Conservation (phyloP, 2,113 vertebrate species). For the Oostethus manadensis region DNA sequence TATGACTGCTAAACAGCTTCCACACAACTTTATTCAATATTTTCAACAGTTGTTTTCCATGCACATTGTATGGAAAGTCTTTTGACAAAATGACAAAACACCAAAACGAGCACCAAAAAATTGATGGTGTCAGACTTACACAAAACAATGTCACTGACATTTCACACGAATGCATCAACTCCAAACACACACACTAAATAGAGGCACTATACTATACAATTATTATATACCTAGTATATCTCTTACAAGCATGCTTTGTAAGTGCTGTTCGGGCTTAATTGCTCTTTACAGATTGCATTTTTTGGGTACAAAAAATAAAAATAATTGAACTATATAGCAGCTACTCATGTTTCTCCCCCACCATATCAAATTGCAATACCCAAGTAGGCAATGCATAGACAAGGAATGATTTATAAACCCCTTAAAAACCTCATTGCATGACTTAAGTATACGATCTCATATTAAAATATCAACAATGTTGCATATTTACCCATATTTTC, state of each 20-base stretch:
- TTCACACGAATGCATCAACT: not conserved
- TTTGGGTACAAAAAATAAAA: conserved; percentile 17
- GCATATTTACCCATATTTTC: not conserved
- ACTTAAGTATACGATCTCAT: too few species aligned
- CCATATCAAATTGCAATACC: too few species aligned
- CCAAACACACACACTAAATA: conserved; percentile 6
- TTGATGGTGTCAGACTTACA: not conserved
- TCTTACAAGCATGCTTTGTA: conserved; percentile 29
- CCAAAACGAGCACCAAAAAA: conserved; percentile 13
- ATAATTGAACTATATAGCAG: conserved; percentile 25
- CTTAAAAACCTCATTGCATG: too few species aligned
- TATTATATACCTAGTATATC: conserved; percentile 9
- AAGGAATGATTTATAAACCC: too few species aligned
- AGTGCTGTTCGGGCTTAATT: not conserved
- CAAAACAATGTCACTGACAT: conserved; percentile 8
- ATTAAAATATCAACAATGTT: not conserved
- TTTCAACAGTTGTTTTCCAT: not conserved
- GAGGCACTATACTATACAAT: conserved; percentile 25
- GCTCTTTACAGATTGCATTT: not conserved
- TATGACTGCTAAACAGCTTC: not conserved
- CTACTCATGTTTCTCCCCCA: not conserved
- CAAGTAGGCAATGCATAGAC: too few species aligned
- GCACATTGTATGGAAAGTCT: conserved; percentile 1
- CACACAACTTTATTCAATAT: conserved; percentile 27
- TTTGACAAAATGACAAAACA: conserved; percentile 13